Evolutionary conservation across 2,888 invertebrate species (phyloP).

Genomic region (Metellina segmentata): DNA sequence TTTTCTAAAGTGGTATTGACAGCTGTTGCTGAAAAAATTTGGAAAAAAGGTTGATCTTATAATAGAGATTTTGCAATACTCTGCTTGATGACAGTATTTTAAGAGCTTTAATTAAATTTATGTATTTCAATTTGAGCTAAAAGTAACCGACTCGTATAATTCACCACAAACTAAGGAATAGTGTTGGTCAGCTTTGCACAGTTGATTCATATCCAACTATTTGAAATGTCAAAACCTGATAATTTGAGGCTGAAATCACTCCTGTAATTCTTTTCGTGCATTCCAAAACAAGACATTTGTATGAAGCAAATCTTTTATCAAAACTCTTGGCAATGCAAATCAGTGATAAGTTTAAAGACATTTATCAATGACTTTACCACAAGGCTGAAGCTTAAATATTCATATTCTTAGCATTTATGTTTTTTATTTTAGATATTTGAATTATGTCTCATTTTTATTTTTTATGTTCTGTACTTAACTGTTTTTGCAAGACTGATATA

Average conservation of each 20-base stretch:
- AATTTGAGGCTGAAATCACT: background rate
- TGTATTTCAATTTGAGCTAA: background rate
- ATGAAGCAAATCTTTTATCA: no score
- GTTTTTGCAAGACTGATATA: background rate
- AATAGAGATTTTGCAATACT: no score
- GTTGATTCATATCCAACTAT: background rate
- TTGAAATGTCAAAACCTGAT: background rate
- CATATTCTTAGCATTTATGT: conserved; percentile 35
- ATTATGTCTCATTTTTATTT: conserved; percentile 15
- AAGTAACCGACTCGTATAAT: background rate
- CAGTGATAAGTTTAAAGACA: no score
- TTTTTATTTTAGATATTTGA: conserved; percentile 10
- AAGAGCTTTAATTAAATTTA: background rate
- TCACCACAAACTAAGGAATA: background rate
- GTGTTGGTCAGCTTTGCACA: background rate
- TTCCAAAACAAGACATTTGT: background rate
- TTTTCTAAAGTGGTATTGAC: no score
- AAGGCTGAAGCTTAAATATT: conserved; percentile 15
- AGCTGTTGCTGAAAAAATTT: no score
- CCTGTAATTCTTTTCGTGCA: background rate
- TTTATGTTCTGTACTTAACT: conserved; percentile 39
- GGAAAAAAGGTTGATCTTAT: no score
- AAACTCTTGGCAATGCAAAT: no score
- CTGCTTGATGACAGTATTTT: background rate
- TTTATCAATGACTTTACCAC: no score